Percentiles rank a stretch among this genome's conserved stretches.
These are phyloP conservation scores for Lycodopsis pacificus DNA, from an alignment of 2,797 vertebrate species.

Conservation along the genomic window DNA sequence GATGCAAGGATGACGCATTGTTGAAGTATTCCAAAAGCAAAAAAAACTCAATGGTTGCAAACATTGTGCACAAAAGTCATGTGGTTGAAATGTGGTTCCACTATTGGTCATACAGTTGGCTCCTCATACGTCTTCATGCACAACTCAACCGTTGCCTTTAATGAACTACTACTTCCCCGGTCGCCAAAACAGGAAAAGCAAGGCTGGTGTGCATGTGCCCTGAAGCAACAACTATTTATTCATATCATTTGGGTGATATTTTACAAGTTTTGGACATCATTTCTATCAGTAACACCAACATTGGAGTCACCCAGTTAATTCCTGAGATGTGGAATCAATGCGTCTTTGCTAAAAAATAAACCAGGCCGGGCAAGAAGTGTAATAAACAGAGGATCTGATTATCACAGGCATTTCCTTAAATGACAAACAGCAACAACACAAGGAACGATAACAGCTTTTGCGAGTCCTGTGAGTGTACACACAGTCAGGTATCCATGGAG, in stretches of 20 bases:
- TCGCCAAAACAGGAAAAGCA: background rate
- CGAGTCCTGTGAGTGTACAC: background rate
- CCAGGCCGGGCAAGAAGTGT: background rate
- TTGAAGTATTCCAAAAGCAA: background rate
- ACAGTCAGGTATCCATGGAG: background rate
- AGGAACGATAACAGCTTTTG: conserved; percentile 4
- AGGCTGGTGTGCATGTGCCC: background rate
- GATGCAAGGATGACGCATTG: fast-evolving
- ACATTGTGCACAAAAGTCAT: background rate
- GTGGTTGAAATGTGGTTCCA: background rate
- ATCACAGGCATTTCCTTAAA: background rate
- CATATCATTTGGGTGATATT: background rate
- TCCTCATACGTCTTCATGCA: background rate
- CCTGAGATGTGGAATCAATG: background rate
- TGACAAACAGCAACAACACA: conserved; percentile 5
- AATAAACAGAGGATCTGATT: background rate
- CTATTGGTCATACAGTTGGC: background rate
- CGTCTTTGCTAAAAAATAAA: too few relatives aligned
- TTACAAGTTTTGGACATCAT: background rate
- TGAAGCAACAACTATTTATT: background rate
- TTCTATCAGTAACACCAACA: background rate
- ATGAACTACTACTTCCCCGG: background rate
- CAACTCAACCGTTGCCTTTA: background rate
- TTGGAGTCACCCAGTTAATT: background rate
- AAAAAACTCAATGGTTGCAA: background rate